Evolutionary conservation across 2,113 vertebrate genomes (phyloP), one percentile per base, ranked within the genome.

Genomic region (Pteronura brasiliensis): DNA sequence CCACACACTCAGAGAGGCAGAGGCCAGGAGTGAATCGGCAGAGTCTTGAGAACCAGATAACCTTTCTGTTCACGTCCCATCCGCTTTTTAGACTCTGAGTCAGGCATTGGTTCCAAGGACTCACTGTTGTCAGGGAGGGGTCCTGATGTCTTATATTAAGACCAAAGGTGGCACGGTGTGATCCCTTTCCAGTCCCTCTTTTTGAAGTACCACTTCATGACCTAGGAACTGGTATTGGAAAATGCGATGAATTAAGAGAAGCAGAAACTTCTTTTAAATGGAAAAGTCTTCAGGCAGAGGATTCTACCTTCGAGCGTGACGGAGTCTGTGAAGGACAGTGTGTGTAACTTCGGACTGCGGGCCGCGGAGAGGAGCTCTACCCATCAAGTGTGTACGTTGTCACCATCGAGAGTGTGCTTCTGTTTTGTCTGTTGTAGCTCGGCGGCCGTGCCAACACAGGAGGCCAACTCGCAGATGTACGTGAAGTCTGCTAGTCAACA

Each of bases 111-210:
- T 77, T 85, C 90, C 88, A 91, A 90, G 93, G 90, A 91, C 90
- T 83, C 44, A 12, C 27, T 92, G 25, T 25, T 52, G 76, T 59
- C 86, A 96, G 1, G 83, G 92, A 95, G 95, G 95, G 93, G 93
- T 96, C 77, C 76, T 92, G 80, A 91, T 97, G 97, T 98, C 97
- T 98, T 98, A 94, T 81, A 97, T 97, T 98, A 98, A 98, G 98
- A 98, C 98, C 90, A 84, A 93, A 90, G 49, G 86, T 31, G 0
- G 44, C 42, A 93, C 31, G 25, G 76, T 74, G 88, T 42, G 67
- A 39, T 76, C 55, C 9, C 71, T 91, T 79, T 11, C 63, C 49
- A 88, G 85, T 34, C 65, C 71, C 29, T 93, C 83, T 29, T 23
- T 93, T 93, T 92, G 57, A 69, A 74, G 72, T 72, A 34, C 39